A percentile compares a stretch with the other conserved stretches of the same genome.
Evolutionary conservation across 2,888 invertebrate species (phyloP).

Genomic region (Exocentrus adspersus): DNA sequence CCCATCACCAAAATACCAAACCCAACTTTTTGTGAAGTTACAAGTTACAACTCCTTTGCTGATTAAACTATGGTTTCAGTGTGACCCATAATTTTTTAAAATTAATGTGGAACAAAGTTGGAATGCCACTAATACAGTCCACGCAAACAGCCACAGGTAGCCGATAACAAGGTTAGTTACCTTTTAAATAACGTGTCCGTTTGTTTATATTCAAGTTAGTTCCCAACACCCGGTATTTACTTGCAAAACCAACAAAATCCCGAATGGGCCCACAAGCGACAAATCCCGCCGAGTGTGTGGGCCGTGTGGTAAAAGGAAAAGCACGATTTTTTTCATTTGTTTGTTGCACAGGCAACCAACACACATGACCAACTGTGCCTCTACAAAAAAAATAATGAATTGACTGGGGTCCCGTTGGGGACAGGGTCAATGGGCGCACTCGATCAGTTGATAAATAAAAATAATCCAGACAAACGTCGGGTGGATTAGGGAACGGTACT

Average conservation of each 20-base stretch:
- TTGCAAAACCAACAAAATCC: background rate
- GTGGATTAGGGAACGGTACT: slow-evolving; percentile 60
- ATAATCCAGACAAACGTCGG: background rate
- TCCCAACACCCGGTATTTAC: background rate
- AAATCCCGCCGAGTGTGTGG: slow-evolving; percentile 13
- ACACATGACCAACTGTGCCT: slow-evolving; percentile 29
- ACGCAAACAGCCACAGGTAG: slow-evolving; percentile 23
- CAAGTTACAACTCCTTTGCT: too few species aligned
- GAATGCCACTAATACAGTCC: background rate
- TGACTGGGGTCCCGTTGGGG: background rate
- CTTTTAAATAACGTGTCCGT: slow-evolving; percentile 11
- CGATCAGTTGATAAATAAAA: background rate
- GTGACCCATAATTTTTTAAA: too few species aligned
- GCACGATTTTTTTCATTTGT: slow-evolving; percentile 19
- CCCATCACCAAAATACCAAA: too few species aligned
- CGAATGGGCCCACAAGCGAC: too few species aligned
- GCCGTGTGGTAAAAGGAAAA: slow-evolving; percentile 18
- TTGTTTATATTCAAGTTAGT: background rate
- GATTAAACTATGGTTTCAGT: too few species aligned
- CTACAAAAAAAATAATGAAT: slow-evolving; percentile 22
- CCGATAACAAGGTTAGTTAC: slow-evolving; percentile 7
- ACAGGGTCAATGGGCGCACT: background rate
- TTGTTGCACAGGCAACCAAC: slow-evolving; percentile 24
- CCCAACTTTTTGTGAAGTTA: too few species aligned
- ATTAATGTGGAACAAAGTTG: too few species aligned